Conservation (phyloP, 2,113 vertebrate species). For the Eulemur macaco region DNA sequence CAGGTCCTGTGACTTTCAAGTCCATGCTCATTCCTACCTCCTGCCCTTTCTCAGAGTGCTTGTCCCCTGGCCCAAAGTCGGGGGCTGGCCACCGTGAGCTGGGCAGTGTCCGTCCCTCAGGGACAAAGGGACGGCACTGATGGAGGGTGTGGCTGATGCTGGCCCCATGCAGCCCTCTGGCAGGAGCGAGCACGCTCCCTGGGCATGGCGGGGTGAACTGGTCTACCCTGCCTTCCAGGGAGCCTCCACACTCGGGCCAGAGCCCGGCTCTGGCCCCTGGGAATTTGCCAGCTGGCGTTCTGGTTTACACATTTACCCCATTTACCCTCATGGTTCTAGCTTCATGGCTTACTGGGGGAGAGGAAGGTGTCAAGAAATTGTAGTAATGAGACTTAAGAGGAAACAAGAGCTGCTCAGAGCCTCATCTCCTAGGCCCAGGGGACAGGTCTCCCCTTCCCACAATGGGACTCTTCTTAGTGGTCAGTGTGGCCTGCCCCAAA, state of each 20-base stretch:
- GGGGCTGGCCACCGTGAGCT: neutral
- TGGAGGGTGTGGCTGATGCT: fast-evolving
- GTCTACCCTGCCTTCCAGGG: neutral
- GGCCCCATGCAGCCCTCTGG: neutral
- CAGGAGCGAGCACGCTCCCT: neutral
- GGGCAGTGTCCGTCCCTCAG: neutral
- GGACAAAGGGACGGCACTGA: neutral
- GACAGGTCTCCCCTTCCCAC: neutral
- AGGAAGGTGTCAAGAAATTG: neutral
- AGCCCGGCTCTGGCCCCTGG: neutral
- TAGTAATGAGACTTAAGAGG: neutral
- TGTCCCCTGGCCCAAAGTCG: neutral
- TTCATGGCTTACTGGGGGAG: neutral
- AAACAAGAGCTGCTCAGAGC: neutral
- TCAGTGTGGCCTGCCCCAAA: neutral
- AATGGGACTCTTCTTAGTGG: neutral
- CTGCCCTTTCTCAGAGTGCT: neutral
- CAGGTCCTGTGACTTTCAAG: neutral
- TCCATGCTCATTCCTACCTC: neutral
- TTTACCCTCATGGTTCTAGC: neutral
- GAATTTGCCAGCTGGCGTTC: neutral
- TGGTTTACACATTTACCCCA: neutral
- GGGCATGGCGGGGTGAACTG: neutral
- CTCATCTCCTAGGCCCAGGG: neutral
- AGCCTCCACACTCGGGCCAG: neutral